Base-by-base conservation (phyloP, 2,888 invertebrate species). In the Gonocerus acuteangulatus region DNA sequence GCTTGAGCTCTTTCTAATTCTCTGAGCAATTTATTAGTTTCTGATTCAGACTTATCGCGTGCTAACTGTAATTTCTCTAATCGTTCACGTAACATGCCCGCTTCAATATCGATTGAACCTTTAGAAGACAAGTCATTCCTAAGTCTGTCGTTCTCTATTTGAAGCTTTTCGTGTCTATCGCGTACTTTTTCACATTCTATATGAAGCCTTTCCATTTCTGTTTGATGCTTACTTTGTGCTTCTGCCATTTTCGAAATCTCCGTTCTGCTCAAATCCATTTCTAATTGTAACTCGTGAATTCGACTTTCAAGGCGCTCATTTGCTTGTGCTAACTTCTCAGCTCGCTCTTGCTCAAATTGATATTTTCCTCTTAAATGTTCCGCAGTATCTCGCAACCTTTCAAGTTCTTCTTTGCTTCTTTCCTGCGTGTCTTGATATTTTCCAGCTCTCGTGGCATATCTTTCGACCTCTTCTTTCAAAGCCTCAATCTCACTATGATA, bases 141-240 rank as follows among this genome's bases (percentile, higher is more conserved):
- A 70, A 89, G 78, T 70, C 87, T 82, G 71, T 88, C 88, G 67
- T 88, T 87, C 72, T 89, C 89, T 60, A 82, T 73, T 70, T 86
- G 85, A n/a, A 90, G 76, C 76, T 90, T 89, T 72, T 92, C 92
- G 73, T 89, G 85, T 66, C 89, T 81, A 70, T 92, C 92, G 69
- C 89, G 81, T 66, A 90, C 83, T 77, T 92, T 92, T 72, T 92
- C 92, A 69, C 89, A 85, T 76, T 92, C 92, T 72, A 92, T 89
- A 71, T 89, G 85, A 68, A 90, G 85, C 48, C 90, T 80, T 74
- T 89, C 92, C 70, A 89, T 78, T 70, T 91, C 89, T 66, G 81
- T 77, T 42, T 89, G 80, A 73, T 88, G 87, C 71, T 89, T 87
- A 69, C 91, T 91, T 73, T 91, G 86, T 42, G 81, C 80, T 42